Conservation (phyloP, 1,140 invertebrate species). For the Scaptomyza pallida region DNA sequence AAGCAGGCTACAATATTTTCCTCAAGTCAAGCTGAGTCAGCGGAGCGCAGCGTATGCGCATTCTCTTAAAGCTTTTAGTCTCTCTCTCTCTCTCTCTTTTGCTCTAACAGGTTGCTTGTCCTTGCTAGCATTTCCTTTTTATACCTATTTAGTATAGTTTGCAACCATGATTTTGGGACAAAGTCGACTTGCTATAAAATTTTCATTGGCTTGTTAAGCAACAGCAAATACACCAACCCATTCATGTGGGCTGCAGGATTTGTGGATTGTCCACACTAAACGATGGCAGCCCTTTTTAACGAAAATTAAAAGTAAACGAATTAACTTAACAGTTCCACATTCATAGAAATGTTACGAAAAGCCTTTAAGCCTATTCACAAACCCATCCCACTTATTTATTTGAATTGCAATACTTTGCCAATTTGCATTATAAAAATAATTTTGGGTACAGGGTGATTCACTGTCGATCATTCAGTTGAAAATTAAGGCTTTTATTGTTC, state of each 20-base stretch:
- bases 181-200: slow-evolving; percentile 17
- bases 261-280: slow-evolving; percentile 1
- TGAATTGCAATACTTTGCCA: too few species aligned
- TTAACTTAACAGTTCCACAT: slow-evolving; percentile 3
- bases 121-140: slow-evolving; percentile 5
- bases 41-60: slow-evolving; percentile 22
- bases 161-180: slow-evolving; percentile 25
- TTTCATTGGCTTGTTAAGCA: background rate
- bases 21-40: too few species aligned
- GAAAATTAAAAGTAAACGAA: slow-evolving; percentile 8
- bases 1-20: slow-evolving; percentile 47
- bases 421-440: too few species aligned
- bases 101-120: background rate
- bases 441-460: too few species aligned
- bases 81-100: background rate
- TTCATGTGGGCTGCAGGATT: background rate
- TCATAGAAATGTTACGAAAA: slow-evolving; percentile 17
- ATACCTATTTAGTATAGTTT: slow-evolving; percentile 19
- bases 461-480: too few species aligned
- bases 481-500: too few species aligned
- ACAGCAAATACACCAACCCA: background rate
- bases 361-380: background rate
- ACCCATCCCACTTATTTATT: too few species aligned
- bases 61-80: background rate
- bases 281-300: background rate